Evolutionary conservation across 2,797 vertebrate species (phyloP).

Genomic region (Coranthus polyacanthus): DNA sequence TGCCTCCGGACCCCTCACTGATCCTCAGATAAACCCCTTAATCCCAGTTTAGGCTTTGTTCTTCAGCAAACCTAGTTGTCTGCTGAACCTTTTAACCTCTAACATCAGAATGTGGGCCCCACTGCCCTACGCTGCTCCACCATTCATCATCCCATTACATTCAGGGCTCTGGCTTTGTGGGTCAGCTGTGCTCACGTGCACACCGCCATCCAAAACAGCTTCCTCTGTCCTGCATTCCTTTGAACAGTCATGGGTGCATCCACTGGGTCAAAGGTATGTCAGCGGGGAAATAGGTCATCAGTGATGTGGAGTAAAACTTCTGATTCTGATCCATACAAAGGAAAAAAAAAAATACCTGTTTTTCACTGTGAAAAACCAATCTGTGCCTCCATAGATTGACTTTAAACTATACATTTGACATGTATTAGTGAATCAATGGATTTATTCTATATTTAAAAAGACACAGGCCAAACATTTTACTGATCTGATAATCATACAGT

Average conservation of each 20-base stretch:
- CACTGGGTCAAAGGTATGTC: constrained; percentile 64
- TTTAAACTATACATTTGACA: not conserved
- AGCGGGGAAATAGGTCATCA: constrained; percentile 57
- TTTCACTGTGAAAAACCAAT: constrained; percentile 12
- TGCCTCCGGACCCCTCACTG: constrained; percentile 46
- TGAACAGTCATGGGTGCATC: constrained; percentile 53
- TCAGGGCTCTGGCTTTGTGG: constrained; percentile 66
- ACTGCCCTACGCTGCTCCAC: constrained; percentile 29
- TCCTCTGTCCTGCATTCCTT: constrained; percentile 71
- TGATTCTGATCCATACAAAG: constrained; percentile 8
- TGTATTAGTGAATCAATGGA: too few species aligned
- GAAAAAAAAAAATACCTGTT: not conserved
- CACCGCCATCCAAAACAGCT: constrained; percentile 35
- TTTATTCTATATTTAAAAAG: not conserved
- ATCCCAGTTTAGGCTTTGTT: constrained; percentile 60
- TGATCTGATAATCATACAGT: not conserved
- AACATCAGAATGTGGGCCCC: constrained; percentile 54
- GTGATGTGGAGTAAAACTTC: constrained; percentile 26
- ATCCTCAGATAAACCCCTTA: constrained; percentile 61
- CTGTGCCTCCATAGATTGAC: constrained; percentile 1
- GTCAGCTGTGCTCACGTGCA: constrained; percentile 64
- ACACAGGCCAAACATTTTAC: not conserved
- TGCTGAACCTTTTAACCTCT: constrained; percentile 66
- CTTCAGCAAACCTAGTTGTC: constrained; percentile 47
- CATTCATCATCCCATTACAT: constrained; percentile 67